Conservation (phyloP, 2,888 invertebrate species). For the Aradus depressus region DNA sequence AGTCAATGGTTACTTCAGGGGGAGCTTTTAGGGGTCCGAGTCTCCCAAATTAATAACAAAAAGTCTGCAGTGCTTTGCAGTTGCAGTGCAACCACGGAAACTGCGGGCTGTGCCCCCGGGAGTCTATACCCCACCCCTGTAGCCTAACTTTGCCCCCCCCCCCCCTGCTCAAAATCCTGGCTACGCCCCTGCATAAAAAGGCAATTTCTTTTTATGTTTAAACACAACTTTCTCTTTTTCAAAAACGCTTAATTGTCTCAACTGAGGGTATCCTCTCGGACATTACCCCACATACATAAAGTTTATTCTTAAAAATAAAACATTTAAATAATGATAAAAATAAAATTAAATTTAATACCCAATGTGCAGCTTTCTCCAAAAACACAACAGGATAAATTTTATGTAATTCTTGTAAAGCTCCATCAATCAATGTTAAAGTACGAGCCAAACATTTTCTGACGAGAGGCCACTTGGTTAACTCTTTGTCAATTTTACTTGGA, state of each 20-base stretch:
- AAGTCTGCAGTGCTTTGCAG: too few relatives aligned
- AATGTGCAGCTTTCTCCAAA: constrained; percentile 49
- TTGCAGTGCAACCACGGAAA: background rate
- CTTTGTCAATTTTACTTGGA: constrained; percentile 41
- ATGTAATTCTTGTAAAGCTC: constrained; percentile 52
- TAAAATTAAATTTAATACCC: constrained; percentile 39
- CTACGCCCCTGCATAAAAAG: too few relatives aligned
- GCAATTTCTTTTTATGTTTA: too few relatives aligned
- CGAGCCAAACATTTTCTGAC: constrained; percentile 28
- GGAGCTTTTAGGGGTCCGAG: too few relatives aligned
- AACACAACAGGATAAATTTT: constrained; percentile 53
- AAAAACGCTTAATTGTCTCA: too few relatives aligned
- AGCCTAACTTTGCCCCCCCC: too few relatives aligned
- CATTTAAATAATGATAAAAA: background rate
- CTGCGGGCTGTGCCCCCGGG: too few relatives aligned
- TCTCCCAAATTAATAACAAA: too few relatives aligned
- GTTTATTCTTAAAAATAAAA: background rate
- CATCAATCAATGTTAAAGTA: constrained; percentile 39
- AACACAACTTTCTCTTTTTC: too few relatives aligned
- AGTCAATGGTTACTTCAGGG: too few relatives aligned
- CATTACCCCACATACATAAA: background rate
- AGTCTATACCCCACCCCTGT: too few relatives aligned
- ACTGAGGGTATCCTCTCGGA: background rate
- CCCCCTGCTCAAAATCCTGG: too few relatives aligned
- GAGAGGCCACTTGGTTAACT: constrained; percentile 39